Conservation (phyloP, 1,140 invertebrate genomes). For the Telenomus remus region DNA sequence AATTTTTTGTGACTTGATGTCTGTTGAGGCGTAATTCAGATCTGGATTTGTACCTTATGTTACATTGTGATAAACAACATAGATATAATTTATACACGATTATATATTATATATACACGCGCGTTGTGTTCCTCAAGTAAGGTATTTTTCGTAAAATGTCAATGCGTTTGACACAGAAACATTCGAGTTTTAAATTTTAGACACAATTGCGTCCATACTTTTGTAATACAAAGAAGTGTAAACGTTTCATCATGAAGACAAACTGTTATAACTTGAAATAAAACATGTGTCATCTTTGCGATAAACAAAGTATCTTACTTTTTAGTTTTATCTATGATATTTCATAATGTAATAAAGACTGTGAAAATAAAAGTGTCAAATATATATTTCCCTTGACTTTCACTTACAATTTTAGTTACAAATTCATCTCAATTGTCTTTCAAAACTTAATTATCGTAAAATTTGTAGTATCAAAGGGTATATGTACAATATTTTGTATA, state of each 20-base stretch:
- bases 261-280: constrained; percentile 25
- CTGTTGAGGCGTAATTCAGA: constrained; percentile 28
- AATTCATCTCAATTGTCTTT: no score
- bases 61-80: constrained; percentile 66
- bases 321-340: constrained; percentile 53
- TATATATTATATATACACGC: constrained; percentile 48
- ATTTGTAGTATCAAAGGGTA: no score
- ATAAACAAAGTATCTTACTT: constrained; percentile 55
- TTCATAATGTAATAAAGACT: constrained; percentile 67
- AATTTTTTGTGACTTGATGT: constrained; percentile 2
- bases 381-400: constrained; percentile 14
- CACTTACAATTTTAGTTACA: no score
- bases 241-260: constrained; percentile 4
- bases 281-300: constrained; percentile 27
- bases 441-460: no score
- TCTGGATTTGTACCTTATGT: constrained; percentile 61
- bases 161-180: constrained; percentile 24
- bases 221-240: constrained; percentile 48
- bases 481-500: no score
- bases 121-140: constrained; percentile 58
- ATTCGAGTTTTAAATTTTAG: background rate
- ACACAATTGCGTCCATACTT: constrained; percentile 50
- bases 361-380: constrained; percentile 67
- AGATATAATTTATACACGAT: constrained; percentile 59
- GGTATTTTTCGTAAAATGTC: constrained; percentile 55